Percentiles rank a stretch among this genome's conserved stretches.
phyloP scores from a whole-genome alignment of 2,888 invertebrate genomes.

The Apodemia zela region DNA sequence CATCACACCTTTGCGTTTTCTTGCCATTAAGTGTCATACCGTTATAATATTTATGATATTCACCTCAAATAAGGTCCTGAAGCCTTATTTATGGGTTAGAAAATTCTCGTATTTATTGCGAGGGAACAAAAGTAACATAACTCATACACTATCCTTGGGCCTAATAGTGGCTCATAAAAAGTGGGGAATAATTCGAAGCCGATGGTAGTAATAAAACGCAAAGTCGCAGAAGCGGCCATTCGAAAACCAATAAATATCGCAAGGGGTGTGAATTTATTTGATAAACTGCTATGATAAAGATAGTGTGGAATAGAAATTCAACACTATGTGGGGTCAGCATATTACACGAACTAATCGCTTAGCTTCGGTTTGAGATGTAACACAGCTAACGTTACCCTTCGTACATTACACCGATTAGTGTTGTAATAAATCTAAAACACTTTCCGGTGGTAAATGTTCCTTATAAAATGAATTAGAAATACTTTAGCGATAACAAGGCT shows the following conservation, averaged over 20 bases:
- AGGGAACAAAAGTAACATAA: slow-evolving; percentile 26
- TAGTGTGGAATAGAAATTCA: slow-evolving; percentile 47
- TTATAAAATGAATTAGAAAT: too few relatives aligned
- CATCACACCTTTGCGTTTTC: slow-evolving; percentile 61
- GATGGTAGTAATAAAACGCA: slow-evolving; percentile 54
- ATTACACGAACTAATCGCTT: slow-evolving; percentile 7
- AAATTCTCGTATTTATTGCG: slow-evolving; percentile 9
- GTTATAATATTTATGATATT: slow-evolving; percentile 35
- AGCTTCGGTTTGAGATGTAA: slow-evolving; percentile 1
- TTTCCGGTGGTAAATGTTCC: too few relatives aligned
- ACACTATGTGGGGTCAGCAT: slow-evolving; percentile 38
- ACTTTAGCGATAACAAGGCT: too few relatives aligned
- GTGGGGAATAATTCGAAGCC: slow-evolving; percentile 44
- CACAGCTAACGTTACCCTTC: background rate
- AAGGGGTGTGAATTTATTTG: slow-evolving; percentile 71
- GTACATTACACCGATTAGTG: background rate
- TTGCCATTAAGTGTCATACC: slow-evolving; percentile 57
- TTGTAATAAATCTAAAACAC: background rate
- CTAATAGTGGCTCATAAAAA: slow-evolving; percentile 42
- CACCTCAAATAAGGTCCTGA: background rate
- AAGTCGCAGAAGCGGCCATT: slow-evolving; percentile 61
- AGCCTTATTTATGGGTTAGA: background rate
- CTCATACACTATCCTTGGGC: slow-evolving; percentile 39
- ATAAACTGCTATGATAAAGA: slow-evolving; percentile 68
- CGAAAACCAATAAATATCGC: slow-evolving; percentile 70